Evolutionary conservation across 1,140 invertebrate species (phyloP).

Genomic region (Eubasilissa regina): DNA sequence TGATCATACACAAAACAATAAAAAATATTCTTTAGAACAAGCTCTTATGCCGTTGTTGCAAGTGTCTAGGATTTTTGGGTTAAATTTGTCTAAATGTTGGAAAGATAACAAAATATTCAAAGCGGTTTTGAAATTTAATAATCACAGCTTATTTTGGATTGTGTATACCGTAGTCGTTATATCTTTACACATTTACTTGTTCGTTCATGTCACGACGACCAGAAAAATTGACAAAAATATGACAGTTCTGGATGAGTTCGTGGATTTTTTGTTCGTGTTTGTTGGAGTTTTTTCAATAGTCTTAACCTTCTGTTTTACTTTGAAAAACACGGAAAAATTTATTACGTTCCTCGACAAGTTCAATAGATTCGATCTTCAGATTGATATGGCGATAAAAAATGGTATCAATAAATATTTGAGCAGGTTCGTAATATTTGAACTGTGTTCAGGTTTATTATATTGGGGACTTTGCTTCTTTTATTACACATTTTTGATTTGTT

Average conservation of each 20-base stretch:
- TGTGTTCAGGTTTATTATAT: background rate
- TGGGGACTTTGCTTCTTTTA: slow-evolving; percentile 2
- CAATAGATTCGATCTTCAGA: background rate
- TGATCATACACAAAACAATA: background rate
- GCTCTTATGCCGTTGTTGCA: background rate
- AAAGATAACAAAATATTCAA: background rate
- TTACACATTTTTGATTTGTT: background rate
- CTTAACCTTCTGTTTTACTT: background rate
- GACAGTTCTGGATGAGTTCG: background rate
- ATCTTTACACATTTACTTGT: background rate
- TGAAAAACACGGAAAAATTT: background rate
- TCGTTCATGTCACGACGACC: background rate
- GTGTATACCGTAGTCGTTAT: background rate
- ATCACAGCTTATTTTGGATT: background rate
- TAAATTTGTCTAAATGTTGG: background rate
- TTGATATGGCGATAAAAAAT: background rate
- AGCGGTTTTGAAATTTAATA: background rate
- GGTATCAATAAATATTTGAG: slow-evolving; percentile 3
- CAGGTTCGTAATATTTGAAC: background rate
- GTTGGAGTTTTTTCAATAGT: background rate
- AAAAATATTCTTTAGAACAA: background rate
- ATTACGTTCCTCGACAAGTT: background rate
- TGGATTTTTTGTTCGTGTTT: background rate
- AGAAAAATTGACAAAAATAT: background rate
- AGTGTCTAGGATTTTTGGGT: background rate